Conservation (phyloP, 2,113 vertebrate species). For the Microcebus ravelobensis region DNA sequence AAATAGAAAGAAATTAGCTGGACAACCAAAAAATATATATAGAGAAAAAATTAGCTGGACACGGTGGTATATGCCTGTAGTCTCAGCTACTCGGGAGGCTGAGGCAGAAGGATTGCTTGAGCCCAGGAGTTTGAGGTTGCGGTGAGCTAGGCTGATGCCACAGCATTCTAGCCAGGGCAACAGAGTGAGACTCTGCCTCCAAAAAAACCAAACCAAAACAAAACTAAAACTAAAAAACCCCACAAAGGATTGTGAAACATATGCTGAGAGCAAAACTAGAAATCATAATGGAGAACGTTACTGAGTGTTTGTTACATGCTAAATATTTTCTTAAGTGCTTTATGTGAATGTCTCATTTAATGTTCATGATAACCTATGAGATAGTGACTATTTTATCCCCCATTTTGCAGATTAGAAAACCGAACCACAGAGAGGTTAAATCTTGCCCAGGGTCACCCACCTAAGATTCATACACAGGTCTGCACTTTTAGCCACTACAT, state of each 20-base stretch:
- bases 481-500: background rate
- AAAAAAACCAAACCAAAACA: no score
- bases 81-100: no score
- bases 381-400: background rate
- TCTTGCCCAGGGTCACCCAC: background rate
- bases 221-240: background rate
- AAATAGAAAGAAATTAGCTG: no score
- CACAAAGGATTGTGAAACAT: background rate
- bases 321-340: background rate
- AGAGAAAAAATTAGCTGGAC: no score
- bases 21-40: no score
- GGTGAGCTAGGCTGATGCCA: no score
- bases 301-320: background rate
- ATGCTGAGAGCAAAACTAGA: background rate
- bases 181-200: no score
- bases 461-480: background rate
- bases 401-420: conserved; percentile 16
- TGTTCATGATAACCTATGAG: background rate
- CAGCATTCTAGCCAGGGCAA: no score
- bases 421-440: background rate
- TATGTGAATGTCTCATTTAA: background rate
- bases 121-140: no score
- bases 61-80: no score
- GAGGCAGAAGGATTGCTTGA: no score
- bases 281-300: background rate